Percentiles rank a stretch among this genome's conserved stretches.
Evolutionary conservation across 2,797 vertebrate species (phyloP).

Genomic region (Acrocephalus scirpaceus): DNA sequence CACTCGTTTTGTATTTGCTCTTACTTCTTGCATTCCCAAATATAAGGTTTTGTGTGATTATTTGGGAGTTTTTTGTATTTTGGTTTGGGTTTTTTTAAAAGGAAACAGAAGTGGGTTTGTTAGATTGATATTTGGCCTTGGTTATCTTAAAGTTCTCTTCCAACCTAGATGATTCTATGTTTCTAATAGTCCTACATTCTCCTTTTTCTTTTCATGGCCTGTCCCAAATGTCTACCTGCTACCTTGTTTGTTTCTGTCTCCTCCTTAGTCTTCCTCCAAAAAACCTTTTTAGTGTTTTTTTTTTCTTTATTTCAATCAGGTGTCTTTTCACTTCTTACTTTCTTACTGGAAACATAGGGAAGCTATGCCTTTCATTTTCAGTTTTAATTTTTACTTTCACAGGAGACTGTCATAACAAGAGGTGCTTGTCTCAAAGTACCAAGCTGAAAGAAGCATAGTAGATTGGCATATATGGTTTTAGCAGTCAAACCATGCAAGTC

Average conservation of each 20-base stretch:
- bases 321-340: not conserved
- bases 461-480: not conserved
- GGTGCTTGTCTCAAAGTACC: not conserved
- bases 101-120: accelerated
- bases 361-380: not conserved
- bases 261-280: not conserved
- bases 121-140: not conserved
- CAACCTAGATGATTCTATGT: not conserved
- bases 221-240: not conserved
- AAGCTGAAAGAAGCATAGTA: not conserved
- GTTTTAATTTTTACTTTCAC: not conserved
- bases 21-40: not conserved
- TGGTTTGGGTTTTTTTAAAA: not conserved
- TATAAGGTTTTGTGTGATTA: not conserved
- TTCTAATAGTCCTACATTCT: not conserved
- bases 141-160: not conserved
- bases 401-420: not conserved
- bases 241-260: not conserved
- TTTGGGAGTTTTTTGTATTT: not conserved
- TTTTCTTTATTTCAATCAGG: not conserved
- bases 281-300: not conserved
- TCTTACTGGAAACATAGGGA: not conserved
- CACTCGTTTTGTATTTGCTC: accelerated
- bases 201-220: not conserved
- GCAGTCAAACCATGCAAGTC: not conserved